phyloP scores from a whole-genome alignment of 2,888 invertebrate species.

The Platycheirus rosarum region DNA sequence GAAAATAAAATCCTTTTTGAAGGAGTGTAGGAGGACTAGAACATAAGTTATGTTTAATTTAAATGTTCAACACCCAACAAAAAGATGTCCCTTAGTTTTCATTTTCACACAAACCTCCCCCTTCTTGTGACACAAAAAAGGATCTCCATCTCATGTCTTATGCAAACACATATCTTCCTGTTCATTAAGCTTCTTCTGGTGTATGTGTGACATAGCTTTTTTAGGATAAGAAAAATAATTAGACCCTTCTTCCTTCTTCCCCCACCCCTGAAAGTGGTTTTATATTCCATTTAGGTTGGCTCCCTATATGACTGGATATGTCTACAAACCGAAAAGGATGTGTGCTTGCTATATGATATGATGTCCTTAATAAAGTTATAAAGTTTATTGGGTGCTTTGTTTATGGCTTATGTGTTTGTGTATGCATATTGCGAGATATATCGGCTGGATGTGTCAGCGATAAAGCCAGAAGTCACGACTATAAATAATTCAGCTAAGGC shows the following conservation, averaged over 20 bases:
- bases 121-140: no score
- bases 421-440: constrained; percentile 17
- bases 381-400: constrained; percentile 72
- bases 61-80: no score
- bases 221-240: constrained; percentile 69
- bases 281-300: background rate
- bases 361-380: constrained; percentile 71
- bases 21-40: no score
- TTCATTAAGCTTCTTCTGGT: constrained; percentile 11
- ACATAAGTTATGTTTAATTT: no score
- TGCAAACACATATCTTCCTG: constrained; percentile 5
- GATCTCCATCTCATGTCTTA: background rate
- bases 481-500: constrained; percentile 22
- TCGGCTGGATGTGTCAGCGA: constrained; percentile 3
- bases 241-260: constrained; percentile 34
- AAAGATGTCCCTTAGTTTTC: no score
- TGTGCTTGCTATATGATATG: constrained; percentile 64
- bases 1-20: no score
- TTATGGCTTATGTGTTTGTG: constrained; percentile 50
- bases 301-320: background rate
- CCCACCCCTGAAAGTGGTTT: constrained; percentile 2
- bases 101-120: no score
- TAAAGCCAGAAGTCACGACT: constrained; percentile 4
- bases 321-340: constrained; percentile 47
- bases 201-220: constrained; percentile 50